Evolutionary conservation across 2,797 vertebrate genomes (phyloP).

Genomic region (Sciurus vulgaris): DNA sequence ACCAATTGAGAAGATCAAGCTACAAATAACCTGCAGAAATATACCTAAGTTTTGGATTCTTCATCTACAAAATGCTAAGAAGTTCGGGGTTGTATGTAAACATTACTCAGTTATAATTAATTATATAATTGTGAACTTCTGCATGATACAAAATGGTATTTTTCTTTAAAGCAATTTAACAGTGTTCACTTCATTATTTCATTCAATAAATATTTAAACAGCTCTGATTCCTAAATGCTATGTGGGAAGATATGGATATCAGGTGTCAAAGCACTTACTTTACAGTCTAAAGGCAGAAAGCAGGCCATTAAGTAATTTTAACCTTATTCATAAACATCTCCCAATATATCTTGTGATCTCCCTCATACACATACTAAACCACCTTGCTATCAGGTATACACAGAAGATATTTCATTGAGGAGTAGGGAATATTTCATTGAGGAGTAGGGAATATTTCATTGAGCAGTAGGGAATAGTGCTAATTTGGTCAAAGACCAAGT

Average conservation of each 20-base stretch:
- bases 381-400: background rate
- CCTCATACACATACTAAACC: background rate
- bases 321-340: background rate
- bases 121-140: conserved; percentile 22
- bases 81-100: background rate
- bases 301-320: background rate
- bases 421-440: background rate
- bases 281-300: background rate
- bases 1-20: conserved; percentile 2
- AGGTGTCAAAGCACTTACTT: background rate
- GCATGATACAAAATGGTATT: conserved; percentile 30
- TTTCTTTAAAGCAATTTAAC: conserved; percentile 56
- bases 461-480: background rate
- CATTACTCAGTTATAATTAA: conserved; percentile 19
- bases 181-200: conserved; percentile 59
- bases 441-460: background rate
- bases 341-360: background rate
- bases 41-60: conserved; percentile 36
- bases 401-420: background rate
- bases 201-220: conserved; percentile 46
- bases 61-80: conserved; percentile 55
- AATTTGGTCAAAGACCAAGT: background rate
- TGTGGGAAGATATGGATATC: background rate
- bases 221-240: background rate
- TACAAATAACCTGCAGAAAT: background rate